Conservation (phyloP, 64 coral and sea anemone species). For the Dendronephthya gigantea region DNA sequence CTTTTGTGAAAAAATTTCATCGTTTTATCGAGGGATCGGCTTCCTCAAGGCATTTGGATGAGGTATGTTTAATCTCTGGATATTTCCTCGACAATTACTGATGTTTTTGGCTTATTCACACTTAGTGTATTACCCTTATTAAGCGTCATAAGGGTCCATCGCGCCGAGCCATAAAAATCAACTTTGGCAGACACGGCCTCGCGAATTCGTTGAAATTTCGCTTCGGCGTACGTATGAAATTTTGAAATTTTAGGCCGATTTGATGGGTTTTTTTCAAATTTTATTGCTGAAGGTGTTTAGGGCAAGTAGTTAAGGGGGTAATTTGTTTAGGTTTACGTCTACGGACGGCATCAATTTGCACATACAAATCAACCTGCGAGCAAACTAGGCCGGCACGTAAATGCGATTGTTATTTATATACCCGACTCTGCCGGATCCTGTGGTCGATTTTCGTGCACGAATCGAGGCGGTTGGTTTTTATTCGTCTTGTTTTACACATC, state of each 20-base stretch:
- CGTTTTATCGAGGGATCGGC: background rate
- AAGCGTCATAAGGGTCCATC: conserved; percentile 17
- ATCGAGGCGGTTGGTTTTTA: background rate
- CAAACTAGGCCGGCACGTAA: background rate
- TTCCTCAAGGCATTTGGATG: background rate
- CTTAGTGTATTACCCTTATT: conserved; percentile 12
- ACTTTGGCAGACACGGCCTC: background rate
- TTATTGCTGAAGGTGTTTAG: background rate
- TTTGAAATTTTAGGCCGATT: background rate
- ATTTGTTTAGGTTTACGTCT: conserved; percentile 19
- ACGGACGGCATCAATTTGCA: conserved; percentile 20
- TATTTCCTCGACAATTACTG: background rate
- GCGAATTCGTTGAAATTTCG: background rate
- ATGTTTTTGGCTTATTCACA: background rate
- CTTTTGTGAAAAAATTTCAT: conserved; percentile 8
- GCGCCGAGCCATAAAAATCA: background rate
- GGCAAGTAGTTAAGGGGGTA: conserved; percentile 17
- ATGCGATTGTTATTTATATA: background rate
- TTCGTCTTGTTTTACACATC: background rate
- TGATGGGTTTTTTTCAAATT: background rate
- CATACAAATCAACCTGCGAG: conserved; percentile 14
- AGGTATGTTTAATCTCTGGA: background rate
- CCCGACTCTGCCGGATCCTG: background rate
- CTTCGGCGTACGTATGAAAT: background rate
- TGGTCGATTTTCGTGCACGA: background rate